Evolutionary conservation across 2,888 invertebrate species (phyloP).

Genomic region (Pterobdella sp.): DNA sequence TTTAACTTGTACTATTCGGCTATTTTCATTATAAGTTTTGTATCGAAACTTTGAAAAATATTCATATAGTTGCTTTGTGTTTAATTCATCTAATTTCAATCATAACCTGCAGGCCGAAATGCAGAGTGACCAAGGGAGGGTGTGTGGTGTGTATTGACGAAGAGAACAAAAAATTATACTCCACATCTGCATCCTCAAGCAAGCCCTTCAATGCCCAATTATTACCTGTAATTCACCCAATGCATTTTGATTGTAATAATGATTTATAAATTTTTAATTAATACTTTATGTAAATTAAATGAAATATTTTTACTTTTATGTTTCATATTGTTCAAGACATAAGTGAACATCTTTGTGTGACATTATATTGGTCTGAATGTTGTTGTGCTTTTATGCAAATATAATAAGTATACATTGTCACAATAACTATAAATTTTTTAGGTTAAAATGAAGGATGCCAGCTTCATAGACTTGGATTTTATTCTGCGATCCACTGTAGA

Average conservation of each 20-base stretch:
- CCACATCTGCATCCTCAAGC: constrained; percentile 36
- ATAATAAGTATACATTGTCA: no score
- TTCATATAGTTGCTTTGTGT: no score
- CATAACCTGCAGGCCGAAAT: constrained; percentile 38
- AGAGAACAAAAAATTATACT: constrained; percentile 39
- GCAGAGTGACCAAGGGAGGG: constrained; percentile 30
- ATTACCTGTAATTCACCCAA: no score
- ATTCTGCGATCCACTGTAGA: not conserved
- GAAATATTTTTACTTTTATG: not conserved
- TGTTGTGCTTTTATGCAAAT: no score
- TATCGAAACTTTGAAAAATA: no score
- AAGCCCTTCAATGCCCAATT: not conserved
- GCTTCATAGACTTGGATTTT: not conserved
- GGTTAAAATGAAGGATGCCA: not conserved
- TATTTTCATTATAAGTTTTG: no score
- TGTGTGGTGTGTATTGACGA: constrained; percentile 42
- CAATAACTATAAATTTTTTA: no score
- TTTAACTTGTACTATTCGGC: no score
- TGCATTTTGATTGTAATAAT: no score
- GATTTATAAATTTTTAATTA: not conserved
- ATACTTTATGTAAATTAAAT: not conserved
- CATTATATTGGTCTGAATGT: no score
- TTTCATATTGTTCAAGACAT: no score
- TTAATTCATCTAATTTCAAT: constrained; percentile 37
- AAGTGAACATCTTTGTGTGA: no score